Evolutionary conservation across 1,140 invertebrate genomes (phyloP), one percentile per base, ranked within the genome.

Genomic region (Bombus breviceps): DNA sequence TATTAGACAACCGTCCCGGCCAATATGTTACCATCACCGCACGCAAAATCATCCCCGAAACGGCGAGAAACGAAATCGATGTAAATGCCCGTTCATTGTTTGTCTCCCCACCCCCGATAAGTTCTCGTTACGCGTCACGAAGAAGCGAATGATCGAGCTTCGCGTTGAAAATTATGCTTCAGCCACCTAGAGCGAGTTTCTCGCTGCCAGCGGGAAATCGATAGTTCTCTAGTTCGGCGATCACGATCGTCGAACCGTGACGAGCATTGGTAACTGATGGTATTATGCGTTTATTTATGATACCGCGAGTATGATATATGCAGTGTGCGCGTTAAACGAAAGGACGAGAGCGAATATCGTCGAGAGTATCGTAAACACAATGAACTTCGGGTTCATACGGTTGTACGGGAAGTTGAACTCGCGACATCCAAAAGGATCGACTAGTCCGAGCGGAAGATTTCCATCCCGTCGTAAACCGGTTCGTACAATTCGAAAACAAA

Each of bases 1-100:
- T 90, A 90, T 90, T 90, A 90, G 83, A 80, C 47, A 13, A 22
- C 37, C 68, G 71, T 41, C 15, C 74, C 59, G 62, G 57, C 39
- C 83, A 87, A 90, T 88, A 88, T 77, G 84, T 81, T 68, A 69
- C 62, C 75, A 66, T 53, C 77, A 12, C 13, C 5, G 43, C 9
- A 22, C 59, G 53, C 41, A 15, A 57, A 64, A 72, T 84, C 66
- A 64, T 71, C 76, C 53, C 53, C 39, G 39, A 71, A 53, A 43
- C 32, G 72, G 37, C 41, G 39, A 76, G 10, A 64, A 76, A 83
- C n/a, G 53, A 80, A 39, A 85, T 80, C 41, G 68, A 64, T 80
- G 41, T 25, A 53, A 80, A 79, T 28, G 39, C 28, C 0, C 22
- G 10, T 5, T 5, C 39, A 62, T 84, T 79, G 53, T 71, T 79